Evolutionary conservation across 2,888 invertebrate genomes (phyloP).

Genomic region (Lycocerus yunnanus): DNA sequence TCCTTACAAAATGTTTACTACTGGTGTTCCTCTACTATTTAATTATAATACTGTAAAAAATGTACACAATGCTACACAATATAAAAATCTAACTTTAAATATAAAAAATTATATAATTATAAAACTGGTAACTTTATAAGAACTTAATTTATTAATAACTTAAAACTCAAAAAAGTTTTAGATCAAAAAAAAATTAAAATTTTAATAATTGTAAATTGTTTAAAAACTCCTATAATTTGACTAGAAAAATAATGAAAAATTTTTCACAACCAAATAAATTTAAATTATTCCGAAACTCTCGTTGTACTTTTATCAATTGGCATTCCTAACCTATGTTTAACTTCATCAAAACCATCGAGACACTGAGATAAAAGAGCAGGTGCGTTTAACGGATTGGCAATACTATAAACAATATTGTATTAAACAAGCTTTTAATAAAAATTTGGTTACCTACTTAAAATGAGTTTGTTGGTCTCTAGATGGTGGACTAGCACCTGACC

Average conservation of each 20-base stretch:
- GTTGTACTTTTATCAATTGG: constrained; percentile 29
- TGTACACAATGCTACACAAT: neutral
- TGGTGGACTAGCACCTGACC: constrained; percentile 50
- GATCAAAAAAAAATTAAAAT: neutral
- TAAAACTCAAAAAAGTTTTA: neutral
- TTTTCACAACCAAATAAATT: neutral
- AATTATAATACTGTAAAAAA: neutral
- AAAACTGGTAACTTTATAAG: neutral
- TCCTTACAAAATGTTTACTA: neutral
- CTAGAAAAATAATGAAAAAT: neutral
- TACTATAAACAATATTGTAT: neutral
- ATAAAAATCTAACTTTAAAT: neutral
- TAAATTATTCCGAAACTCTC: neutral
- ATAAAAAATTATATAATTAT: neutral
- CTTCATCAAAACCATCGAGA: constrained; percentile 50
- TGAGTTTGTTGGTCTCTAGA: constrained; percentile 37
- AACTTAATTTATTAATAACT: neutral
- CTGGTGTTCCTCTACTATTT: neutral
- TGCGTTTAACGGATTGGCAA: constrained; percentile 25
- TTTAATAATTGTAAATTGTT: neutral
- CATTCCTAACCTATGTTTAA: constrained; percentile 49
- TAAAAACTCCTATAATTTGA: neutral
- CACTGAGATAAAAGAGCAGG: constrained; percentile 51
- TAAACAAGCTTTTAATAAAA: neutral
- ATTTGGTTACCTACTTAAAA: neutral